A percentile compares a stretch with the other conserved stretches of the same genome.
Conservation (phyloP, 2,888 invertebrate species). For the Pomacea canaliculata region DNA sequence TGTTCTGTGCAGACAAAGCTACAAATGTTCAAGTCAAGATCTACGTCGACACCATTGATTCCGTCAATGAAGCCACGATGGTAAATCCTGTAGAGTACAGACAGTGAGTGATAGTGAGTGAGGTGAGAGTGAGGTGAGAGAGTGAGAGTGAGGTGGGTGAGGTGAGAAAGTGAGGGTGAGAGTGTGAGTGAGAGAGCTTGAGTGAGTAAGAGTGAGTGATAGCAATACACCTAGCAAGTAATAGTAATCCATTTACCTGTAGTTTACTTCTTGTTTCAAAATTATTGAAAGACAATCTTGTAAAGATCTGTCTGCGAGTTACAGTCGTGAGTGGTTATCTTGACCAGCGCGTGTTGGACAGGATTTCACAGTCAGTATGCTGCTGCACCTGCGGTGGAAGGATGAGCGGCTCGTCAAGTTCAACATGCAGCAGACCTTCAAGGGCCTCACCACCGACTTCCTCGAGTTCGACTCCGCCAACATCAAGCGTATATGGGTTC, state of each 20-base stretch:
- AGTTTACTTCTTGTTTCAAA: too few relatives aligned
- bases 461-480: slow-evolving; percentile 80
- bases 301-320: too few relatives aligned
- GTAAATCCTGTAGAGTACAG: slow-evolving; percentile 37
- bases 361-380: slow-evolving; percentile 59
- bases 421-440: slow-evolving; percentile 25
- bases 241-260: too few relatives aligned
- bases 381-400: slow-evolving; percentile 54
- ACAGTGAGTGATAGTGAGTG: too few relatives aligned
- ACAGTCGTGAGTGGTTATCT: too few relatives aligned
- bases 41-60: slow-evolving; percentile 57
- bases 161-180: too few relatives aligned
- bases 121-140: too few relatives aligned
- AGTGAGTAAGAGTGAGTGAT: too few relatives aligned
- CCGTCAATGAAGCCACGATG: slow-evolving; percentile 62
- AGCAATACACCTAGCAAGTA: too few relatives aligned
- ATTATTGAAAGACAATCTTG: too few relatives aligned
- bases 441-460: slow-evolving; percentile 75
- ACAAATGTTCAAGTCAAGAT: slow-evolving; percentile 52
- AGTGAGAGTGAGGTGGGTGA: too few relatives aligned
- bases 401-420: slow-evolving; percentile 39
- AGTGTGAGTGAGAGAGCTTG: too few relatives aligned
- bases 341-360: slow-evolving; percentile 13
- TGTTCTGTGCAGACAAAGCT: slow-evolving; percentile 45
- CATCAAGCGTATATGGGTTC: slow-evolving; percentile 94